Conservation (phyloP, 2,888 invertebrate genomes). For the Caenorhabditis doughertyi region DNA sequence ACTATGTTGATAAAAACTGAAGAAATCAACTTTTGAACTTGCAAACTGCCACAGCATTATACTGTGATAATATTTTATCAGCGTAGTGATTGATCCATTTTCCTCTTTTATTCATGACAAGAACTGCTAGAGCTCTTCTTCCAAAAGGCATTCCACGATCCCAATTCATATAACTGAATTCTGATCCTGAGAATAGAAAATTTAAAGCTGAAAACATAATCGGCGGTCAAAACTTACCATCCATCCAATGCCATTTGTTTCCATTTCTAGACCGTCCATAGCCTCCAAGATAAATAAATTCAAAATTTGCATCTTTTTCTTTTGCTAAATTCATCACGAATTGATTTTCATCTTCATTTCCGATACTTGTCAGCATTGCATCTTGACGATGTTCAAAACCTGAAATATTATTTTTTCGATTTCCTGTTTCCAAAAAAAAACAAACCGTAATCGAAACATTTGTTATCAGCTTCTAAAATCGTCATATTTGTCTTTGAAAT, state of each 20-base stretch:
- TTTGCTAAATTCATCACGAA: constrained; percentile 71
- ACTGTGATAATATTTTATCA: constrained; percentile 70
- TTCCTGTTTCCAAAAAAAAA: neutral
- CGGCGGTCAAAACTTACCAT: constrained; percentile 63
- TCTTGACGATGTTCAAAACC: constrained; percentile 73
- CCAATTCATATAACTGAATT: constrained; percentile 72
- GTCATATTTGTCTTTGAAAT: constrained; percentile 70
- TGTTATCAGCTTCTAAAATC: constrained; percentile 74
- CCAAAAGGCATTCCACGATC: constrained; percentile 72
- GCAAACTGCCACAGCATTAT: constrained; percentile 74
- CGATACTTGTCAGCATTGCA: constrained; percentile 73
- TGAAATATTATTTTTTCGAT: constrained; percentile 20
- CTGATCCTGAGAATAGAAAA: constrained; percentile 41
- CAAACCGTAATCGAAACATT: constrained; percentile 70
- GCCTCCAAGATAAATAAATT: constrained; percentile 73
- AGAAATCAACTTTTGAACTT: constrained; percentile 69
- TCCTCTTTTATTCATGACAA: constrained; percentile 74
- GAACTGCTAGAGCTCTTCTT: constrained; percentile 67
- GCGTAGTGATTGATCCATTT: constrained; percentile 77
- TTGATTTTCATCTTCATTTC: constrained; percentile 70
- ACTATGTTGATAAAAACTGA: constrained; percentile 10
- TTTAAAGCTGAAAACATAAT: neutral
- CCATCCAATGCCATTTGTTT: constrained; percentile 77
- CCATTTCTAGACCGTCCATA: constrained; percentile 73
- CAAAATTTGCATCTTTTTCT: constrained; percentile 65